Evolutionary conservation across 2,888 invertebrate genomes (phyloP), one percentile per base, ranked within the genome.

Genomic region (Nowickia ferox): DNA sequence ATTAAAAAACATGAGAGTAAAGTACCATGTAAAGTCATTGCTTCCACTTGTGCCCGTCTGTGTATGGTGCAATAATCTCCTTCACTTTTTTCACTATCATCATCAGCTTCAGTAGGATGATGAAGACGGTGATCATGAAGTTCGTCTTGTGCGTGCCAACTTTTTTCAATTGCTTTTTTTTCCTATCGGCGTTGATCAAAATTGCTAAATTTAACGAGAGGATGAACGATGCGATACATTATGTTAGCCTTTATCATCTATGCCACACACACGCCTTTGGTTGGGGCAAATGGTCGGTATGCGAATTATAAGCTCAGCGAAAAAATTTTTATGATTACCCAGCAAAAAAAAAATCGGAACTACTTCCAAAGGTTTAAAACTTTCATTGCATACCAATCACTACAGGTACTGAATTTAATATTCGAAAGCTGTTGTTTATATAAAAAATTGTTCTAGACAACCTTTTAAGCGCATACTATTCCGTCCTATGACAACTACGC

Each of bases 121-220:
- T 46, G 17, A 57, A 11, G 63, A 40, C 75, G 22, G 69, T 61
- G 22, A 81, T 57, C 57, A 68, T 63, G 65, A 71, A 66, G 66
- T 59, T 74, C 81, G 66, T 83, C 75, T 71, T 83, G 71, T 80
- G 83, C 79, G 82, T 76, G 84, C 80, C 76, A 78, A 84, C 80
- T 78, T 86, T 46, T 80, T 86, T 84, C 79, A 74, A 79, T 87
- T 63, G 76, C 65, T 77, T 84, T 53, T 84, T 53, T 68, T 78
- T 74, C 51, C 74, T 84, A 87, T 85, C 84, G 85, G 84, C 81
- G 84, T 79, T 84, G 87, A 87, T 87, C 87, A 63, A 82, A 87
- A 87, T 84, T 86, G 87, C 87, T 75, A 84, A 84, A 78, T 82
- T 84, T 84, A 84, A 87, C 81, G 75, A 87, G 77, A 63, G 76